Percentiles rank a stretch among this genome's conserved stretches.
phyloP scores from a whole-genome alignment of 2,888 invertebrate species.

The Oligia strigilis region DNA sequence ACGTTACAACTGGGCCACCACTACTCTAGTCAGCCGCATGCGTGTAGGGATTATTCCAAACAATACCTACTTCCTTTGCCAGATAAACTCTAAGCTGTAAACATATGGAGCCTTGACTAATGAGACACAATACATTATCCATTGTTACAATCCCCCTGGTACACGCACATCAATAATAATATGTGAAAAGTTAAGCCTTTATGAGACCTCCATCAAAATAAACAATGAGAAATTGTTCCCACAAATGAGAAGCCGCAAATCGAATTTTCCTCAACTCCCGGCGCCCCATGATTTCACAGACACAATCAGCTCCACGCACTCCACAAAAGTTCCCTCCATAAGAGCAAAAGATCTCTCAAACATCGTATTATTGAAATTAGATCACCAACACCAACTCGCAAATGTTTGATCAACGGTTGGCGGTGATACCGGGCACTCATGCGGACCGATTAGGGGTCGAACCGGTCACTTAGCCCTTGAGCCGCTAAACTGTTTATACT shows the following conservation, averaged over 20 bases:
- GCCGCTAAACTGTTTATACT: conserved; percentile 29
- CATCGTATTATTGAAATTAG: conserved; percentile 30
- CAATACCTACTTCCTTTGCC: neutral
- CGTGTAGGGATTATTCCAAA: too few species aligned
- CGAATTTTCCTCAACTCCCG: conserved; percentile 1
- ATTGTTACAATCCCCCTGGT: neutral
- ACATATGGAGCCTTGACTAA: neutral
- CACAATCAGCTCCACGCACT: conserved; percentile 1
- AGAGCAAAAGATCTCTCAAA: conserved; percentile 13
- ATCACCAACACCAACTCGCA: conserved; percentile 18
- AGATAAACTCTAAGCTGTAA: neutral
- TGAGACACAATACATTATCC: neutral
- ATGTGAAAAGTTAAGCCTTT: neutral
- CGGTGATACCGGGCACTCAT: conserved; percentile 26
- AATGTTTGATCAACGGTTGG: conserved; percentile 51
- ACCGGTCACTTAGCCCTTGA: conserved; percentile 33
- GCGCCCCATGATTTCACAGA: neutral
- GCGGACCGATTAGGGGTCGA: conserved; percentile 24
- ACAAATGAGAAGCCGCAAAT: neutral
- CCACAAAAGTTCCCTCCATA: conserved; percentile 6
- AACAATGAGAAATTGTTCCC: neutral
- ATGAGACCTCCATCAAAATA: neutral
- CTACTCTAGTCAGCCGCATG: neutral
- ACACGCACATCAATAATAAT: neutral
- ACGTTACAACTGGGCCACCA: too few species aligned